A percentile compares a stretch with the other conserved stretches of the same genome.
phyloP scores from a whole-genome alignment of 2,888 invertebrate genomes.

The Mythimna lalbum region DNA sequence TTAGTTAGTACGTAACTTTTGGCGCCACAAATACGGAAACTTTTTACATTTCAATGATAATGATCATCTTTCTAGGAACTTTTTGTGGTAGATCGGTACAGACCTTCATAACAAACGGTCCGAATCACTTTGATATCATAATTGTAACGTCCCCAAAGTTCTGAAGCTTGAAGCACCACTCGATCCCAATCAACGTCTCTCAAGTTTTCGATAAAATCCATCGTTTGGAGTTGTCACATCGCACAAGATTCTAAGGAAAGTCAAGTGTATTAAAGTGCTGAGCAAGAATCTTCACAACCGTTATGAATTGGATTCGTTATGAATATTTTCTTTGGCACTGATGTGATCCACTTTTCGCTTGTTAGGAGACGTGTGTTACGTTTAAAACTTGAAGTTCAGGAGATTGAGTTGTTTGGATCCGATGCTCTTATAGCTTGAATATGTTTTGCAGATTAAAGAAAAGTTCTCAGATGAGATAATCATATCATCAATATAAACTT shows the following conservation, averaged over 20 bases:
- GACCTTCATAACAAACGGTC: constrained; percentile 44
- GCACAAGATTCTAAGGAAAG: constrained; percentile 54
- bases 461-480: neutral
- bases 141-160: constrained; percentile 58
- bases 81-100: constrained; percentile 13
- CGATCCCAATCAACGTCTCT: constrained; percentile 63
- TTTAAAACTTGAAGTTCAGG: constrained; percentile 26
- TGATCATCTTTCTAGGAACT: constrained; percentile 30
- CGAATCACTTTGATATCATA: constrained; percentile 59
- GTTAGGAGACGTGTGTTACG: constrained; percentile 49
- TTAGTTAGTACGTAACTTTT: neutral
- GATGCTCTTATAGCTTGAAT: constrained; percentile 17
- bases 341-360: constrained; percentile 64
- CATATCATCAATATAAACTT: neutral
- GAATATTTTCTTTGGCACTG: constrained; percentile 58
- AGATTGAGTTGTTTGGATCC: constrained; percentile 10
- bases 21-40: neutral
- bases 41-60: constrained; percentile 29
- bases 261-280: constrained; percentile 62
- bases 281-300: constrained; percentile 55
- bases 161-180: constrained; percentile 58
- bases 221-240: constrained; percentile 60
- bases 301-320: constrained; percentile 66
- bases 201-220: constrained; percentile 61
- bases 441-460: constrained; percentile 6